A percentile compares a stretch with the other conserved stretches of the same genome.
phyloP scores from a whole-genome alignment of 2,888 invertebrate species.

The Cephus pygmeus region DNA sequence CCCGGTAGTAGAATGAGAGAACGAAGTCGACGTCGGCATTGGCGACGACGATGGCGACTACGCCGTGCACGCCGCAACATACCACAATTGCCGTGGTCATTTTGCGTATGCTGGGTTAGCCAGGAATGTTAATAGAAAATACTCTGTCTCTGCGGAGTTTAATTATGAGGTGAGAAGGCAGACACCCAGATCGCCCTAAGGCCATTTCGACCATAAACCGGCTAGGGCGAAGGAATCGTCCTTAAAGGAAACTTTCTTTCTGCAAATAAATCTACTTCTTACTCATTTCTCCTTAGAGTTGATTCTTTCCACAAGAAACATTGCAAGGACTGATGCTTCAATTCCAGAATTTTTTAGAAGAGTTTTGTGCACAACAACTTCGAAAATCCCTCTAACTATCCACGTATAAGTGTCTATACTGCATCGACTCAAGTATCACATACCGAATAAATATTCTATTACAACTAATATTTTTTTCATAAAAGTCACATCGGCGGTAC shows the following conservation, averaged over 20 bases:
- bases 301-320: neutral
- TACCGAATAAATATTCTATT: neutral
- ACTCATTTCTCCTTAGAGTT: neutral
- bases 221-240: neutral
- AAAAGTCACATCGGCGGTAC: neutral
- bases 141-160: constrained; percentile 55
- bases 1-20: constrained; percentile 1
- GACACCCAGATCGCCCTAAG: constrained; percentile 26
- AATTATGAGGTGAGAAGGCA: constrained; percentile 49
- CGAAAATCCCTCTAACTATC: neutral
- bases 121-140: constrained; percentile 65
- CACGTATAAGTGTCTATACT: neutral
- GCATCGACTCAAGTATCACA: neutral
- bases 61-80: constrained; percentile 29
- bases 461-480: neutral
- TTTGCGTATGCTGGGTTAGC: constrained; percentile 56
- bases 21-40: constrained; percentile 2
- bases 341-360: neutral
- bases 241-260: neutral
- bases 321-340: neutral
- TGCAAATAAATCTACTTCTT: neutral
- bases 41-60: neutral
- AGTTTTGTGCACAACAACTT: neutral
- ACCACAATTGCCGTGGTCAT: constrained; percentile 56
- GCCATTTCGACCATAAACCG: neutral